Percentiles rank a stretch among this genome's conserved stretches.
phyloP scores from a whole-genome alignment of 2,888 invertebrate species.

The Bhutanitis thaidina region DNA sequence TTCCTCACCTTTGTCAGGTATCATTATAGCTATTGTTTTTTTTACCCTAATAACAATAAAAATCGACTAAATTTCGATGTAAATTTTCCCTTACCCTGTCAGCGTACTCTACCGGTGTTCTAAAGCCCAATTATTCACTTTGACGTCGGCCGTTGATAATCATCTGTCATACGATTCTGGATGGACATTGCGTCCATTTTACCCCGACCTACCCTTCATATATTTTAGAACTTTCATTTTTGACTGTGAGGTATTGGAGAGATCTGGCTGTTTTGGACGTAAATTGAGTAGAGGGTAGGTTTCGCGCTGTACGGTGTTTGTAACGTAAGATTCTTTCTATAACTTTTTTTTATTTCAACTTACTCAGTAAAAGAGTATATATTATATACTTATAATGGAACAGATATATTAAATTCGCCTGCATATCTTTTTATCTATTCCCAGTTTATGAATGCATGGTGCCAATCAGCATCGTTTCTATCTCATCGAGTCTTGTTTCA shows the following conservation, averaged over 20 bases:
- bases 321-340: conserved; percentile 48
- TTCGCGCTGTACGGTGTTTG: conserved; percentile 59
- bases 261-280: conserved; percentile 1
- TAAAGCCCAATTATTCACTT: conserved; percentile 77
- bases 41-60: neutral
- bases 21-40: too few species aligned
- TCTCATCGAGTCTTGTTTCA: too few species aligned
- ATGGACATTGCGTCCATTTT: conserved; percentile 48
- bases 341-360: too few species aligned
- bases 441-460: too few species aligned
- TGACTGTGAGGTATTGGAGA: neutral
- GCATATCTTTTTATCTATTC: too few species aligned
- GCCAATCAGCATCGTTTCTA: too few species aligned
- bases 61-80: neutral
- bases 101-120: conserved; percentile 41
- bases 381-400: too few species aligned
- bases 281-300: conserved; percentile 50
- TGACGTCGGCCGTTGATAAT: conserved; percentile 75
- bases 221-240: conserved; percentile 11
- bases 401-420: too few species aligned
- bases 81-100: conserved; percentile 5
- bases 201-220: conserved; percentile 38
- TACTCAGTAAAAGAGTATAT: too few species aligned
- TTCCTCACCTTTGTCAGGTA: too few species aligned
- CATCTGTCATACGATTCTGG: conserved; percentile 73